Base-by-base conservation (phyloP, 1,140 invertebrate species). In the Semibalanus balanoides region DNA sequence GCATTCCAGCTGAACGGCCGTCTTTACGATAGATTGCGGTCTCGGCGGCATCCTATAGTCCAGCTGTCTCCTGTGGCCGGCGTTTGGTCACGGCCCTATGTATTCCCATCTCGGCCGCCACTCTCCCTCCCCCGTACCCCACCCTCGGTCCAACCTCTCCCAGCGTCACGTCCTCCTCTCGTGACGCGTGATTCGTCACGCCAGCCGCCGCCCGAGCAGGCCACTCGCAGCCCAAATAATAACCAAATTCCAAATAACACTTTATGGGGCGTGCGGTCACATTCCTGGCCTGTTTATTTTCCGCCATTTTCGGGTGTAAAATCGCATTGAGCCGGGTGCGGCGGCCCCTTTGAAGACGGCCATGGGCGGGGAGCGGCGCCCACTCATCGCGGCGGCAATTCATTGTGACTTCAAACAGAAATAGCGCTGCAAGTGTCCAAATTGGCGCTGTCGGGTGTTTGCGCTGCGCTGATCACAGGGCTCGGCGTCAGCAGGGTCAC, bases 181-280 rank as follows among this genome's bases (percentile, higher is more conserved):
- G 51, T 64, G 51, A 25, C 22, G 51, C 11, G 14, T 25, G 14
- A 64, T 64, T 64, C 51, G 51, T 64, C 22, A 22, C 51, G 22
- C 11, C 51, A 1, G 1, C 51, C 9, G 51, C 22, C 51, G 1
- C 1, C 51, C 51, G 51, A 25, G 11, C 14, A n/a, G 14, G 51
- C 51, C 11, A 19, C 51, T 14, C 51, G 51, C 51, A 64, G 51
- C 22, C 51, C 51, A 64, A 64, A 64, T 64, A 64, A 64, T 64
- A 64, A 64, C 51, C 51, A 64, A 64, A 64, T 64, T 64, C 51
- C 51, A 64, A 64, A 64, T 64, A 64, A 64, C 51, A 64, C 51
- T 64, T 64, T 64, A 64, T 64, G 51, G 51, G 51, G 51, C 51
- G 51, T 64, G 51, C 51, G 51, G 51, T 64, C 51, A 25, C 51